phyloP scores from a whole-genome alignment of 1,140 invertebrate genomes.

The Drosophila nikananu region DNA sequence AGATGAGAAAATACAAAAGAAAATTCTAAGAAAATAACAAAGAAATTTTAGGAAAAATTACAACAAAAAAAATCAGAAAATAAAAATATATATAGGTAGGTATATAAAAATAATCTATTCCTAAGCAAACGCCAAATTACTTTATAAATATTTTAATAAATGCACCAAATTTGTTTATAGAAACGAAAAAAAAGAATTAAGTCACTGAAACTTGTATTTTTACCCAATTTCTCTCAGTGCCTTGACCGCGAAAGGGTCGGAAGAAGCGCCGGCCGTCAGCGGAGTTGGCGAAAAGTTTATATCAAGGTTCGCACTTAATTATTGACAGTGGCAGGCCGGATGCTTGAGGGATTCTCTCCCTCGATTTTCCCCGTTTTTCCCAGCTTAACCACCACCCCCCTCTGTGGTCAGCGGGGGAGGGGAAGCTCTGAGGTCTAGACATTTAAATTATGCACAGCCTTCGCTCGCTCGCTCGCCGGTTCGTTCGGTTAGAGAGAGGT shows the following conservation, averaged over 20 bases:
- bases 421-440: constrained; percentile 20
- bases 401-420: neutral
- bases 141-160: neutral
- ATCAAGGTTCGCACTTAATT: constrained; percentile 69
- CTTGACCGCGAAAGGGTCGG: constrained; percentile 6
- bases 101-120: too few relatives aligned
- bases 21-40: neutral
- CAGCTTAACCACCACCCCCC: neutral
- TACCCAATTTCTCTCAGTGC: constrained; percentile 12
- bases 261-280: constrained; percentile 9
- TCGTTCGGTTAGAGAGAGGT: constrained; percentile 15
- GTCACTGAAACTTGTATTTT: neutral
- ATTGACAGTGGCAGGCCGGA: constrained; percentile 61
- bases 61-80: neutral
- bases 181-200: neutral
- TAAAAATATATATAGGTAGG: neutral
- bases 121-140: too few relatives aligned
- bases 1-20: neutral
- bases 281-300: constrained; percentile 61
- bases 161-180: neutral
- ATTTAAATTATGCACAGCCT: constrained; percentile 54
- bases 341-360: constrained; percentile 41
- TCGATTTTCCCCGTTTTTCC: neutral
- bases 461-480: neutral
- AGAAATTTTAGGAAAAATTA: neutral